These are phyloP conservation scores for Daktulosphaira vitifoliae DNA, from an alignment of 1,140 invertebrate species.

Conservation along the genomic window DNA sequence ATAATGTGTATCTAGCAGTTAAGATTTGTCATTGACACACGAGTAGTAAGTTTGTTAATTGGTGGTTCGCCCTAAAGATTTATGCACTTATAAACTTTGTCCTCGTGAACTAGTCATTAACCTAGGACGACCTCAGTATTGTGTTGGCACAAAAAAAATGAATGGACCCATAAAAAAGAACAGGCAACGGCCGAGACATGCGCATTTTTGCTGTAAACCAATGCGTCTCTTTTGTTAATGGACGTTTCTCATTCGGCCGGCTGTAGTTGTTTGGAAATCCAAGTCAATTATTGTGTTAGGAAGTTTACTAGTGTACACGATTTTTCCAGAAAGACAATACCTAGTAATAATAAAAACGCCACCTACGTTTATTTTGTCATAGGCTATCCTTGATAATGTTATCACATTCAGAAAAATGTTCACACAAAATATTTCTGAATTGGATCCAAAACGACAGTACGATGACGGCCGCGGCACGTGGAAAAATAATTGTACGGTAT, in stretches of 20 bases:
- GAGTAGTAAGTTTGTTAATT: no score
- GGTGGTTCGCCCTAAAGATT: not conserved
- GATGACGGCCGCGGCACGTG: not conserved
- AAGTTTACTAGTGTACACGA: constrained; percentile 17
- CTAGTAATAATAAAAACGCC: not conserved
- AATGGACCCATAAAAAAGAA: not conserved
- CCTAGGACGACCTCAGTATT: not conserved
- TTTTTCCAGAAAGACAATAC: constrained; percentile 23
- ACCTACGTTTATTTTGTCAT: not conserved
- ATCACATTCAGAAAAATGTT: not conserved
- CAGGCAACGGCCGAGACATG: not conserved
- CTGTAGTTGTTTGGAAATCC: no score
- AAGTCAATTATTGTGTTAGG: no score
- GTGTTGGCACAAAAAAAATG: not conserved
- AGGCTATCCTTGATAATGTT: constrained; percentile 1
- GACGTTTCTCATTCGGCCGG: no score
- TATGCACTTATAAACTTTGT: not conserved
- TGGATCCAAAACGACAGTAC: constrained; percentile 17
- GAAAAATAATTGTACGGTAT: not conserved
- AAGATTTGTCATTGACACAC: no score
- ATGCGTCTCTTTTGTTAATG: no score
- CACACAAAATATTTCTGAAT: not conserved
- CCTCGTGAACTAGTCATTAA: constrained; percentile 21
- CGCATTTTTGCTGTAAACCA: not conserved
- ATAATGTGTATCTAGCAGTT: no score